Base-by-base conservation (phyloP, 2,797 vertebrate genomes). In the Ara ararauna region DNA sequence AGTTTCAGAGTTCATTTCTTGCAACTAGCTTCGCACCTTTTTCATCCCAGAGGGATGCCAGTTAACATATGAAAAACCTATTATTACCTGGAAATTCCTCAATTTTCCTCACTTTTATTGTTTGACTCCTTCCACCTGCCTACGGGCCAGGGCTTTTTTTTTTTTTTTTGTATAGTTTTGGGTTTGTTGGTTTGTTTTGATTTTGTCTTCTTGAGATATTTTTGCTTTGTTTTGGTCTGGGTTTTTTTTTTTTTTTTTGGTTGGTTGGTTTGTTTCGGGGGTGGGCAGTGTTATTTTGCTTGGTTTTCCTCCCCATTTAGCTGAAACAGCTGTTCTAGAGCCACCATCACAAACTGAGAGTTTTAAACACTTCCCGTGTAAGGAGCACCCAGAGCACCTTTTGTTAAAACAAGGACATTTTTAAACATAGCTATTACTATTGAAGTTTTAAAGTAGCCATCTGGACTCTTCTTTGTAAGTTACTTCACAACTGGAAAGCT, bases 391-490 rank as follows among this genome's bases (percentile, higher is more conserved):
- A 83, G 44, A 89, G 53, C 20, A 89, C 32, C 29, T 90, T 22
- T 24, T 64, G 24, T n/a, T 82, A 40, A 38, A n/a, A 36, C 10
- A 87, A 77, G 11, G 40, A 23, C 58, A 74, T 53, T 85, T 92
- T 77, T 38, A 74, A 94, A 71, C 48, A 73, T 6, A 66, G 22
- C 40, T 76, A 67, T 82, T 66, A 76, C 34, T 79, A 65, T n/a
- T 92, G 71, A 56, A 74, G 71, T 77, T 79, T 85, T 56, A 89
- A 90, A 85, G 61, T 58, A 93, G 48, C 23, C 79, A 92, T 87
- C 76, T 86, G 79, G 42, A 84, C 17, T 61, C 22, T 47, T 87
- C n/a, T 70, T 66, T 76, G 27, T 6, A 87, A 87, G 27, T 23
- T 29, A 24, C 34, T 89, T 87, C 34, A 75, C 9, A 67, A 91